Evolutionary conservation across 2,113 vertebrate species (phyloP).

Genomic region (Syrrhaptes paradoxus): DNA sequence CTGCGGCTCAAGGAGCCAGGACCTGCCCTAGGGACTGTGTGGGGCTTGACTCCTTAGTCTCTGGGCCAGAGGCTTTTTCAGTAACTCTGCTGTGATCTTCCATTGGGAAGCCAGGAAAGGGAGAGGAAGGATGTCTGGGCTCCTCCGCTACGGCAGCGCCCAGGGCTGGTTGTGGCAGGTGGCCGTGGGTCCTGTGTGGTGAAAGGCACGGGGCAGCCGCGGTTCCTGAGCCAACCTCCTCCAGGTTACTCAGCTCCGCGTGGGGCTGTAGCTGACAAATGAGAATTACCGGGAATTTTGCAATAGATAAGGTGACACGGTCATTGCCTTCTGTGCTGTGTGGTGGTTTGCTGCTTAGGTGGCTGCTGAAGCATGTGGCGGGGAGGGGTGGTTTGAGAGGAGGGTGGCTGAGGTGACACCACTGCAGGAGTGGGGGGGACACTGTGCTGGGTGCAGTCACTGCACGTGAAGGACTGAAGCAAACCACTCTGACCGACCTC

Average conservation of each 20-base stretch:
- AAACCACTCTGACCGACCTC: rapidly evolving
- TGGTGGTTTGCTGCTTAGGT: neutral
- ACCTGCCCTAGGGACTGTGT: rapidly evolving
- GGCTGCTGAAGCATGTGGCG: neutral
- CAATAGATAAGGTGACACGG: rapidly evolving
- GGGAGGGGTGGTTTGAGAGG: neutral
- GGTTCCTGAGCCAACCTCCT: neutral
- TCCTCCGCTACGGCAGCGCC: neutral
- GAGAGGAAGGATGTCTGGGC: neutral
- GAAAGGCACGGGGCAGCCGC: neutral
- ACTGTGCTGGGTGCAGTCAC: rapidly evolving
- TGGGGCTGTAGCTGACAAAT: neutral
- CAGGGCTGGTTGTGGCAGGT: no score
- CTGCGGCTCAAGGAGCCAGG: rapidly evolving
- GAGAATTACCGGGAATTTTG: neutral
- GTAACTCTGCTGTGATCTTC: neutral
- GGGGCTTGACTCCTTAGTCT: neutral
- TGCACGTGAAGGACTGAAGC: rapidly evolving
- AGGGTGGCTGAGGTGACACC: rapidly evolving
- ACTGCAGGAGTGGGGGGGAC: rapidly evolving
- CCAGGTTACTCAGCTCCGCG: neutral
- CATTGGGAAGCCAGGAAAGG: neutral
- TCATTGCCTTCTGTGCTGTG: rapidly evolving
- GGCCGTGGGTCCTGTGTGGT: neutral
- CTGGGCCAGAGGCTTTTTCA: neutral